Base-by-base conservation (phyloP, 2,113 vertebrate species). In the Sardina pilchardus region DNA sequence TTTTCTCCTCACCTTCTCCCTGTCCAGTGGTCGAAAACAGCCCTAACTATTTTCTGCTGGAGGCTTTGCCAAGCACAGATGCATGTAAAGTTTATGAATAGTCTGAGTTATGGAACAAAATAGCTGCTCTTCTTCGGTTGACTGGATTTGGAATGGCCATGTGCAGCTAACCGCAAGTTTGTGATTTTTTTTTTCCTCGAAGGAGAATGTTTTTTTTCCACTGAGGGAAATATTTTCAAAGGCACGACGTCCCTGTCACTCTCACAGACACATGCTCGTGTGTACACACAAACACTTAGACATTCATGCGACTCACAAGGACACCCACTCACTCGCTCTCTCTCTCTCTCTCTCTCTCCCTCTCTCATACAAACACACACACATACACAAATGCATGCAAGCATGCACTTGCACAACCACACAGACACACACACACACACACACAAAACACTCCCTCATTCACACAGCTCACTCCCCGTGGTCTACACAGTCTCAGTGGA, bases 201-300 rank as follows among this genome's bases (percentile, higher is more conserved):
- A 89, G 88, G 87, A 84, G 75, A 91, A 87, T 90, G 88, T 90
- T 78, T 30, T 78, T 92, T 92, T 93, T 92, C 91, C 88, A 91
- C 85, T 81, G 82, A 85, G 81, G 56, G 87, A 88, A 90, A 90
- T 86, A 85, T 91, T 92, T 91, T 89, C 81, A 85, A 84, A 88
- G 85, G 84, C 86, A 67, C 56, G 56, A 87, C 81, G 85, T 87
- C 83, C 80, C 83, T 71, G 56, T 82, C 75, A 59, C 81, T 82
- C 75, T 84, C 81, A 83, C 83, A 85, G 81, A 78, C 85, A 82
- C 63, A 90, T 71, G 63, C 63, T 71, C 63, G 8, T 71, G 63
- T 71, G 63, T 71, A 34, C 86, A 87, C 81, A 84, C 75, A 80
- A 80, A 81, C 82, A 87, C 85, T 83, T 83, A 87, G 75, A 67